Evolutionary conservation across 2,888 invertebrate species (phyloP).

Genomic region (Eumerus sabulonum): DNA sequence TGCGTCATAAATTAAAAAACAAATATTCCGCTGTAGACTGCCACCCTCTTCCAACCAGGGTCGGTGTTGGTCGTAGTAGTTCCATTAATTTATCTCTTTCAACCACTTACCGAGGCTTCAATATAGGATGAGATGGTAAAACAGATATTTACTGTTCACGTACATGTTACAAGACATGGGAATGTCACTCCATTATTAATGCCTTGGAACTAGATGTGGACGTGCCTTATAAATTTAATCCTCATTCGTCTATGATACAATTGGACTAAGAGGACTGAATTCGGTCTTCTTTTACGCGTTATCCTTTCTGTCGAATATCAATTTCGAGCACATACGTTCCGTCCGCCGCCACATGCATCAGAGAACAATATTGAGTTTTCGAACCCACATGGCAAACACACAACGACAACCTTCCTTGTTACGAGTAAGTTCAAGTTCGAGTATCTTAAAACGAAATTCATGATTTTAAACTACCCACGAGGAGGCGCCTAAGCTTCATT

Average conservation of each 20-base stretch:
- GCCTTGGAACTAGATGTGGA: conserved; percentile 42
- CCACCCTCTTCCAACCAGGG: background rate
- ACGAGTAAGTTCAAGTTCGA: no score
- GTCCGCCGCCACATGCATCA: no score
- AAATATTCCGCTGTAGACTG: background rate
- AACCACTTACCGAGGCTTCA: background rate
- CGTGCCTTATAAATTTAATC: conserved; percentile 40
- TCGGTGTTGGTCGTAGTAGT: conserved; percentile 1
- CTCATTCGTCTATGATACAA: background rate
- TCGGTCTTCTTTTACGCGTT: no score
- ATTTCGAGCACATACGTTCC: no score
- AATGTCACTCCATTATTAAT: conserved; percentile 56
- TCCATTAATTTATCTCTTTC: conserved; percentile 37
- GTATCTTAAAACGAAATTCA: no score
- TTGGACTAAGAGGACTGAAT: background rate
- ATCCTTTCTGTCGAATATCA: no score
- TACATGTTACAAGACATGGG: conserved; percentile 1
- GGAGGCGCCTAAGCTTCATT: no score
- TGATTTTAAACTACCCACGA: no score
- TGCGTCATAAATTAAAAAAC: conserved; percentile 29
- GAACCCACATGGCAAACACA: no score
- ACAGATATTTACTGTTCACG: conserved; percentile 12
- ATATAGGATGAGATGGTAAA: background rate
- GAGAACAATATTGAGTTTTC: no score
- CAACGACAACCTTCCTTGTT: no score